phyloP scores from a whole-genome alignment of 2,888 invertebrate genomes.

The Drosophila demipolita region DNA sequence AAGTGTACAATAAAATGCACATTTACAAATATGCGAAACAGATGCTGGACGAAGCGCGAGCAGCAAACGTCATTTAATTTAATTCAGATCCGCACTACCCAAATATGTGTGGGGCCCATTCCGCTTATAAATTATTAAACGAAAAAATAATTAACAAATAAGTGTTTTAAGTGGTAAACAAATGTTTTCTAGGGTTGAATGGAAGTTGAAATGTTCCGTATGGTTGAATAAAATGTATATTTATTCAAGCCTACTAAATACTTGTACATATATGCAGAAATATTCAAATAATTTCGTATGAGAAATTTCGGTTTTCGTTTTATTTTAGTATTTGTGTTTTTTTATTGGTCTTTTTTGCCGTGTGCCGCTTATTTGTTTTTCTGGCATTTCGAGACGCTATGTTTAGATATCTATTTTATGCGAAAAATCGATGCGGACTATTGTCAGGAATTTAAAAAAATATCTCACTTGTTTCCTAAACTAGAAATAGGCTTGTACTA shows the following conservation, averaged over 20 bases:
- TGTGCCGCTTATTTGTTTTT: constrained; percentile 33
- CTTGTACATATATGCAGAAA: constrained; percentile 6
- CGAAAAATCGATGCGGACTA: constrained; percentile 30
- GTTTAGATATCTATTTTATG: constrained; percentile 50
- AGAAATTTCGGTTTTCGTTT: constrained; percentile 44
- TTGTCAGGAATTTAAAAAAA: constrained; percentile 31
- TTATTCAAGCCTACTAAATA: constrained; percentile 3
- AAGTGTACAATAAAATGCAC: constrained; percentile 57
- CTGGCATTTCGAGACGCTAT: constrained; percentile 54
- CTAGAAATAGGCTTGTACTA: neutral
- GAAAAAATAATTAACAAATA: constrained; percentile 38
- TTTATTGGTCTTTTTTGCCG: constrained; percentile 6
- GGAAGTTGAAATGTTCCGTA: constrained; percentile 47
- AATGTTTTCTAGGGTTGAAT: constrained; percentile 44
- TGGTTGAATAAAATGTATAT: constrained; percentile 25
- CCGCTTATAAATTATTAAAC: constrained; percentile 43
- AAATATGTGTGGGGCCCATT: constrained; percentile 14
- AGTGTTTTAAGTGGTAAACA: constrained; percentile 47
- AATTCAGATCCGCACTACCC: constrained; percentile 25
- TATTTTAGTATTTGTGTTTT: neutral
- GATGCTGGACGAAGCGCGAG: constrained; percentile 61
- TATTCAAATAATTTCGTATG: constrained; percentile 38
- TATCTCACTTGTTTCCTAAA: neutral
- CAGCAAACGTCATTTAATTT: constrained; percentile 45
- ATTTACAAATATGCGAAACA: constrained; percentile 67